A percentile compares a stretch with the other conserved stretches of the same genome.
These are phyloP conservation scores for Salvelinus sp. DNA, from an alignment of 2,113 vertebrate species.

Conservation along the genomic window DNA sequence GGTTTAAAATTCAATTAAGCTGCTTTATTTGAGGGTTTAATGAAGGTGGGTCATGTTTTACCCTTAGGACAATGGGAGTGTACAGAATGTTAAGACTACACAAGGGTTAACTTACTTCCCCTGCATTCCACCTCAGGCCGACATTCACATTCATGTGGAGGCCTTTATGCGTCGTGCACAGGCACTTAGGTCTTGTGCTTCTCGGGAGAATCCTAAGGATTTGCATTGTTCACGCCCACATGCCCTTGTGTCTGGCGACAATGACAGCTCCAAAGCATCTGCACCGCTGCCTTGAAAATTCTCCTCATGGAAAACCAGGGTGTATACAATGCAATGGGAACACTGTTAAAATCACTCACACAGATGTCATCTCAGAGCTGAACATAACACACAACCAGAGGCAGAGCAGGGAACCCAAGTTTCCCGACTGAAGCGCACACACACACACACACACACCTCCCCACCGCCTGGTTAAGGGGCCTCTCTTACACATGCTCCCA, in stretches of 20 bases:
- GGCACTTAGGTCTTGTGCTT: no score
- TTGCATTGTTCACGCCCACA: constrained; percentile 16
- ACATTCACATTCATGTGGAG: not conserved
- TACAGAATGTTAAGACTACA: no score
- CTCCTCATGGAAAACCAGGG: not conserved
- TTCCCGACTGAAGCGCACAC: not conserved
- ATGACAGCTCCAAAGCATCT: constrained; percentile 26
- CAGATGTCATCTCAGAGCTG: constrained; percentile 48
- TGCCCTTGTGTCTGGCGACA: constrained; percentile 21
- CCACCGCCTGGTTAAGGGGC: not conserved
- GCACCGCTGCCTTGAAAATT: constrained; percentile 7
- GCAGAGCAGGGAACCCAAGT: not conserved
- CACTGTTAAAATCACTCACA: constrained; percentile 14
- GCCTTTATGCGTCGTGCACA: no score
- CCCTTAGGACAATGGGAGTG: no score
- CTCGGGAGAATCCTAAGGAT: not conserved
- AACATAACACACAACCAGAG: constrained; percentile 12
- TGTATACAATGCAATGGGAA: constrained; percentile 13
- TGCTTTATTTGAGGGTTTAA: no score
- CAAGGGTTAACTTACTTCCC: no score
- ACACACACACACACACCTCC: constrained; percentile 28
- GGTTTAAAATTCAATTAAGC: no score
- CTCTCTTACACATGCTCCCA: constrained; percentile 3
- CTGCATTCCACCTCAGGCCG: not conserved
- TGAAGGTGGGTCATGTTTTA: no score